These are phyloP conservation scores for Gila orcuttii DNA, from an alignment of 2,113 vertebrate genomes.

Conservation along the genomic window DNA sequence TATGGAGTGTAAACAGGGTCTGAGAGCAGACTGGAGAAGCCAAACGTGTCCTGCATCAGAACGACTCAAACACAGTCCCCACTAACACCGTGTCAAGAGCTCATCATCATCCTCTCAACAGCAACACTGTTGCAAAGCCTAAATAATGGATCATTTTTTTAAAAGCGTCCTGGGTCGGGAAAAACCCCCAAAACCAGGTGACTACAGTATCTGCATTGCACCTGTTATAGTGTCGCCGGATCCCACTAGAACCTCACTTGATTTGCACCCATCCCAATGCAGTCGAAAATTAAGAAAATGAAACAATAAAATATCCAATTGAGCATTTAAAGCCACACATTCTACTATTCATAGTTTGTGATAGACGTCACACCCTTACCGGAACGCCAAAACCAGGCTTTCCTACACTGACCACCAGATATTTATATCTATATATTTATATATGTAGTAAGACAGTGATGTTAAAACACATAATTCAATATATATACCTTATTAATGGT, in stretches of 20 bases:
- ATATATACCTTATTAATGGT: too few relatives aligned
- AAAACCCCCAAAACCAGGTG: too few relatives aligned
- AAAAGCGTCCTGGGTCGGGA: background rate
- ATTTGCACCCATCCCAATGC: too few relatives aligned
- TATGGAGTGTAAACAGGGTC: too few relatives aligned
- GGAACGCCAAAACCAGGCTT: too few relatives aligned
- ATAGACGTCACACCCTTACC: too few relatives aligned
- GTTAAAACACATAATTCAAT: too few relatives aligned
- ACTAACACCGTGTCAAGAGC: constrained; percentile 13
- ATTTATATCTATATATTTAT: too few relatives aligned
- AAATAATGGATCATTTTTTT: constrained; percentile 53
- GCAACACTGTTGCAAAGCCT: constrained; percentile 54
- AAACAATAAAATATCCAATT: background rate
- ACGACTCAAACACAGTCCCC: background rate
- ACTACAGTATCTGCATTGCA: background rate
- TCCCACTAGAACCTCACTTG: too few relatives aligned
- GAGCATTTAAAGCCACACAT: background rate
- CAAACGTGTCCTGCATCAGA: background rate
- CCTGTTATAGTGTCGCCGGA: too few relatives aligned
- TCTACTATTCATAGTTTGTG: background rate
- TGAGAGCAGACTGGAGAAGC: background rate
- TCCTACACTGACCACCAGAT: too few relatives aligned
- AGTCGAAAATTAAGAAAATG: background rate
- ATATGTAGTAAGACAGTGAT: too few relatives aligned
- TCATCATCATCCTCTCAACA: constrained; percentile 62